Base-by-base conservation (phyloP, 1,140 invertebrate genomes). In the Triops longicaudatus region DNA sequence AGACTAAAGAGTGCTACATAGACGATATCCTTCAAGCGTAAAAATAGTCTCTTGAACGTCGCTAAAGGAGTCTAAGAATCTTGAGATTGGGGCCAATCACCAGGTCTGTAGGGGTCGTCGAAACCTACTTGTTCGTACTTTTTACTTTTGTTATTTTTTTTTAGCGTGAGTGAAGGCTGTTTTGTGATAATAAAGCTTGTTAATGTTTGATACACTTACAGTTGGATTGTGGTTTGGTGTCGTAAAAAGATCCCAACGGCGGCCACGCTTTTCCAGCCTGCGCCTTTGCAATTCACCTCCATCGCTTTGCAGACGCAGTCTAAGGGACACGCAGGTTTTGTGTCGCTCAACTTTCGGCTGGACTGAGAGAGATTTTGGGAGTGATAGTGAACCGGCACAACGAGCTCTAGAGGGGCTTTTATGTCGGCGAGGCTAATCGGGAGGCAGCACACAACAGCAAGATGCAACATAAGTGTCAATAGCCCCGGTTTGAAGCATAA, bases 281-380 rank as follows among this genome's bases (percentile, higher is more conserved):
- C 50, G 3, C 50, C 50, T 63, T 63, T 63, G 50, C 50, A 63
- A 63, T 63, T 63, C 50, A 63, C 50, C 50, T 63, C 50, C 50
- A 63, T 63, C 14, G 50, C 50, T 63, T 63, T 63, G 50, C 50
- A 63, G 22, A 22, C 22, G 50, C 50, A 63, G 50, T 63, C 50
- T 63, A 63, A 14, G 50, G 50, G 50, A 63, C 50, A 63, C 2
- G 50, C 50, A 63, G 17, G 14, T 22, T 22, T 63, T 5, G 50
- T 0, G 50, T 63, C 50, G 17, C 17, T 22, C 50, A 22, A 63
- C 50, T 63, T 63, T 63, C 50, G 10, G 50, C 22, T 63, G 14
- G 50, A 14, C 50, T 63, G 50, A 22, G 50, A 63, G 17, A 63
- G 50, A 63, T 63, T 63, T 63, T 63, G 50, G 22, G 50, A 22